phyloP scores from a whole-genome alignment of 2,113 vertebrate species.

The Neotragus moschatus region DNA sequence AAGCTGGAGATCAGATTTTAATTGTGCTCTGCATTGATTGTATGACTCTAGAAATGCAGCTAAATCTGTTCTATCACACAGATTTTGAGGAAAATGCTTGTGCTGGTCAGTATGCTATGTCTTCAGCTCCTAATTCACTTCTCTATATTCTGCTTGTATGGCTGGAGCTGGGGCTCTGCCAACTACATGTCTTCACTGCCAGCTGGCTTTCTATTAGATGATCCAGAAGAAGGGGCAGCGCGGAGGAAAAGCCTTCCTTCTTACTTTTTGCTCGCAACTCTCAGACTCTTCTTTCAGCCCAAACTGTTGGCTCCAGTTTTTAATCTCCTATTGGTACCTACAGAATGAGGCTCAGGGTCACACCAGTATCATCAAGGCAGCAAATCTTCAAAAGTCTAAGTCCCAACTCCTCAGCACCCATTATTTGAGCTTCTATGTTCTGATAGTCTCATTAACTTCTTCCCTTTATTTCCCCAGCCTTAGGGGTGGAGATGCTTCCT shows the following conservation, averaged over 20 bases:
- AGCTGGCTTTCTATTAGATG: background rate
- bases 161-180: background rate
- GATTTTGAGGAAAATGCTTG: background rate
- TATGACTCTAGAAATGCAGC: background rate
- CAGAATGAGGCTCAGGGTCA: background rate
- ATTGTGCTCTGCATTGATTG: background rate
- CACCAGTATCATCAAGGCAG: background rate
- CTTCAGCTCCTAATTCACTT: background rate
- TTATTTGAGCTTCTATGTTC: background rate
- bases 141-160: background rate
- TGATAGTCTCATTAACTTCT: background rate
- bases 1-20: background rate
- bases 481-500: background rate
- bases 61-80: background rate
- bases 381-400: background rate
- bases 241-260: background rate
- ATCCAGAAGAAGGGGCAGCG: background rate
- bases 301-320: background rate
- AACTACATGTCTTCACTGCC: background rate
- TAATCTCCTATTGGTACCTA: background rate
- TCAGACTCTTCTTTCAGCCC: background rate
- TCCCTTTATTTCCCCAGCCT: background rate
- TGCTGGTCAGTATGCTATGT: background rate
- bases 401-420: background rate
- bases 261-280: background rate